Conservation (phyloP, 2,888 invertebrate species). For the Epistrophe eligans region DNA sequence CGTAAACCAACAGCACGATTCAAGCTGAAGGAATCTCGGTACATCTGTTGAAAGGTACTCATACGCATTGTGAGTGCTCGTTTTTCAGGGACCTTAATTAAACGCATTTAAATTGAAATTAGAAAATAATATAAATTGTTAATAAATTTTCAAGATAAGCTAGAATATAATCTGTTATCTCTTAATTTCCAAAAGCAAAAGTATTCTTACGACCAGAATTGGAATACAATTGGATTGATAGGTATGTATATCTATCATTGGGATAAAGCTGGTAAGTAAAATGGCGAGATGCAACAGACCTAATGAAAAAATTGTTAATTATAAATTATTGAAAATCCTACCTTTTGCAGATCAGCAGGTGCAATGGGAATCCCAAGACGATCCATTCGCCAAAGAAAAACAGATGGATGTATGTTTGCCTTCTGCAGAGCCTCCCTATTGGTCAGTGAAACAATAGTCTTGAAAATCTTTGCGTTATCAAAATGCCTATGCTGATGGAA, state of each 20-base stretch:
- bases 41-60: constrained; percentile 60
- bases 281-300: too few species aligned
- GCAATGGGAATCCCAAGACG: constrained; percentile 35
- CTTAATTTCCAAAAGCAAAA: too few species aligned
- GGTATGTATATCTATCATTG: too few species aligned
- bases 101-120: background rate
- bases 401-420: constrained; percentile 79
- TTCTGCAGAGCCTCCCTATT: constrained; percentile 75
- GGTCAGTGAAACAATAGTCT: constrained; percentile 74
- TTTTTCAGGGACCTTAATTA: constrained; percentile 46
- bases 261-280: too few species aligned
- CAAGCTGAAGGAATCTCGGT: constrained; percentile 63
- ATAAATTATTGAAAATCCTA: background rate
- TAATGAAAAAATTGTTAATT: too few species aligned
- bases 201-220: too few species aligned
- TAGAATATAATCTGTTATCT: background rate
- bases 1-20: constrained; percentile 77
- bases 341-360: constrained; percentile 38
- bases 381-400: constrained; percentile 78
- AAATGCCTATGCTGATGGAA: constrained; percentile 77
- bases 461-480: constrained; percentile 74
- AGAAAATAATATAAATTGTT: background rate
- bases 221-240: too few species aligned
- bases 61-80: constrained; percentile 45
- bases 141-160: background rate